These are phyloP conservation scores for Alexandromys fortis DNA, from an alignment of 2,113 vertebrate genomes.

Conservation along the genomic window DNA sequence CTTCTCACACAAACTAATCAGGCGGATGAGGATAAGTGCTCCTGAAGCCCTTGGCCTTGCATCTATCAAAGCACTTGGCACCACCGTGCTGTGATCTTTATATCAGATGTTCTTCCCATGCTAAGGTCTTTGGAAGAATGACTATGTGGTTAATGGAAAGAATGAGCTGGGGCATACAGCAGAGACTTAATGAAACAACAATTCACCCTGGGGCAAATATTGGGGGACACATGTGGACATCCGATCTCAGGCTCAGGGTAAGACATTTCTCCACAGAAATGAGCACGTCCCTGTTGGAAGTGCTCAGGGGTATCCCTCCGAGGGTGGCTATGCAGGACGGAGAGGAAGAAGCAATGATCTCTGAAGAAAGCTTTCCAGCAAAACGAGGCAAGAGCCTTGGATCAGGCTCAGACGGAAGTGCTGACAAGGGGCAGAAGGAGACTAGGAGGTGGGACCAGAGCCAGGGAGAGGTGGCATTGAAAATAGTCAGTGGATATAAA, in stretches of 20 bases:
- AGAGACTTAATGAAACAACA: neutral
- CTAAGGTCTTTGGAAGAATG: neutral
- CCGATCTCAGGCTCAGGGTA: neutral
- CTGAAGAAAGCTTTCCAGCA: constrained; percentile 32
- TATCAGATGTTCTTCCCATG: neutral
- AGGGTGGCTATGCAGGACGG: neutral
- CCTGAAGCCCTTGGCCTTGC: neutral
- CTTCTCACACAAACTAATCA: neutral
- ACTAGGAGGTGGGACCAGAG: neutral
- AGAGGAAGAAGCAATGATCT: constrained; percentile 8
- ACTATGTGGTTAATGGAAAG: neutral
- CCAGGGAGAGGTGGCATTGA: neutral
- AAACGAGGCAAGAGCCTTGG: neutral
- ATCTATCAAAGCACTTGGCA: neutral
- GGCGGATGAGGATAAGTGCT: neutral
- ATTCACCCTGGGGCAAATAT: no score
- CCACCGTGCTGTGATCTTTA: neutral
- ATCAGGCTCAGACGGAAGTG: neutral
- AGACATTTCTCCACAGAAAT: neutral
- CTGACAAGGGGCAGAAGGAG: neutral
- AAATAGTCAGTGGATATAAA: neutral
- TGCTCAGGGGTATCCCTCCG: neutral
- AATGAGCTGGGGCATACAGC: neutral
- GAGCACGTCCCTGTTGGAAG: neutral
- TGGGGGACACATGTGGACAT: neutral